phyloP scores from a whole-genome alignment of 2,888 invertebrate species.

The Diadegma fenestrale region DNA sequence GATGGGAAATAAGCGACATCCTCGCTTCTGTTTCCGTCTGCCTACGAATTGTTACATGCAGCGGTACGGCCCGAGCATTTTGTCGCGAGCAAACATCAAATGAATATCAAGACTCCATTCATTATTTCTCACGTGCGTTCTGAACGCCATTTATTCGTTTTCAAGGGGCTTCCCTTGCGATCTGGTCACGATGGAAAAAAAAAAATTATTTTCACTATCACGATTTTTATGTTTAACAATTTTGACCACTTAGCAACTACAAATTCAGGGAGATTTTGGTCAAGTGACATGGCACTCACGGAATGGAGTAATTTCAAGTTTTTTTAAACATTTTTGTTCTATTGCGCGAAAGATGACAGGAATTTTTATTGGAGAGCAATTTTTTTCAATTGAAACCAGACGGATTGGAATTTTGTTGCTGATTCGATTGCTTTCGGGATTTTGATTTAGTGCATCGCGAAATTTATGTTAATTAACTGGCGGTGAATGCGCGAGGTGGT shows the following conservation, averaged over 20 bases:
- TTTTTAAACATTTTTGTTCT: too few species aligned
- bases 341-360: too few species aligned
- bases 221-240: too few species aligned
- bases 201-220: not conserved
- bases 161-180: too few species aligned
- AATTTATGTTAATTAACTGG: not conserved
- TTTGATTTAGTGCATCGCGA: not conserved
- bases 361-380: not conserved
- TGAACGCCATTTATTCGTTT: not conserved
- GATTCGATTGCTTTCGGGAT: not conserved
- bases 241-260: too few species aligned
- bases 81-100: not conserved
- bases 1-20: conserved; percentile 46
- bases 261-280: too few species aligned
- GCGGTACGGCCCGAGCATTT: not conserved
- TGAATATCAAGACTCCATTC: not conserved
- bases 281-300: too few species aligned
- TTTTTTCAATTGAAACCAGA: not conserved
- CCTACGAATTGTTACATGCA: conserved; percentile 14
- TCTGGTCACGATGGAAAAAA: too few species aligned
- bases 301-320: too few species aligned
- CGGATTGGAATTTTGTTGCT: not conserved
- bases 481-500: not conserved
- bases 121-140: not conserved
- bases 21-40: conserved; percentile 31